These are phyloP conservation scores for Octodonta nipae DNA, from an alignment of 2,888 invertebrate species.

Conservation along the genomic window DNA sequence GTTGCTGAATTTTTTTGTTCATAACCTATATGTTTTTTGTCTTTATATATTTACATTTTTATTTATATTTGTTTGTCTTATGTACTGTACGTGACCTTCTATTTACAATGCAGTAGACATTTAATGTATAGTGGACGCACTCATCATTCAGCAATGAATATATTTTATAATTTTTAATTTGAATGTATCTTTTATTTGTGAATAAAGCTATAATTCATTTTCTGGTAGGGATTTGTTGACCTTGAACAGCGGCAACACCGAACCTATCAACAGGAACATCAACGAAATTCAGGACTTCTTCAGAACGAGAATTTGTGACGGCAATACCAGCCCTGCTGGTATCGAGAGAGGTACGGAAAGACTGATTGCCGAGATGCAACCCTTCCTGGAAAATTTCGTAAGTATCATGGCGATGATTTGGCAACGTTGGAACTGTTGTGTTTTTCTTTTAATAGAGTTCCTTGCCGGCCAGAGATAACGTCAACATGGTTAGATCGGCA, in stretches of 20 bases:
- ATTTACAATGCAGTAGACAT: too few species aligned
- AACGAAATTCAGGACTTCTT: slow-evolving; percentile 38
- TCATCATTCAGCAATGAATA: too few species aligned
- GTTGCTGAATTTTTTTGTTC: too few species aligned
- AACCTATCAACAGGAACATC: slow-evolving; percentile 36
- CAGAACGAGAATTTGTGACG: slow-evolving; percentile 33
- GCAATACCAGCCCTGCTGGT: slow-evolving; percentile 31
- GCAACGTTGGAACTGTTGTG: slow-evolving; percentile 4
- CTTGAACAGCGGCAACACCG: slow-evolving; percentile 30
- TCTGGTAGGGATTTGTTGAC: slow-evolving; percentile 31
- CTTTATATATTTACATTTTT: too few species aligned
- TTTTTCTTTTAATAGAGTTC: slow-evolving; percentile 20
- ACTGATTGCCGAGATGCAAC: slow-evolving; percentile 35
- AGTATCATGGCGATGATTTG: slow-evolving; percentile 22
- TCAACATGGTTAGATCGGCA: slow-evolving; percentile 30
- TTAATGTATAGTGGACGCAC: too few species aligned
- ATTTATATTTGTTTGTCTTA: too few species aligned
- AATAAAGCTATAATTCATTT: too few species aligned
- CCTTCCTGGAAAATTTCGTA: slow-evolving; percentile 36
- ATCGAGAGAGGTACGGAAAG: slow-evolving; percentile 35
- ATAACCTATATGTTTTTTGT: too few species aligned
- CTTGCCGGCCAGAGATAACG: slow-evolving; percentile 27
- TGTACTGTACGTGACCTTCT: too few species aligned
- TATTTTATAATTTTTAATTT: too few species aligned
- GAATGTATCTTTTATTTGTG: too few species aligned